Conservation (phyloP, 2,888 invertebrate genomes). For the Drosophila acutilabella region DNA sequence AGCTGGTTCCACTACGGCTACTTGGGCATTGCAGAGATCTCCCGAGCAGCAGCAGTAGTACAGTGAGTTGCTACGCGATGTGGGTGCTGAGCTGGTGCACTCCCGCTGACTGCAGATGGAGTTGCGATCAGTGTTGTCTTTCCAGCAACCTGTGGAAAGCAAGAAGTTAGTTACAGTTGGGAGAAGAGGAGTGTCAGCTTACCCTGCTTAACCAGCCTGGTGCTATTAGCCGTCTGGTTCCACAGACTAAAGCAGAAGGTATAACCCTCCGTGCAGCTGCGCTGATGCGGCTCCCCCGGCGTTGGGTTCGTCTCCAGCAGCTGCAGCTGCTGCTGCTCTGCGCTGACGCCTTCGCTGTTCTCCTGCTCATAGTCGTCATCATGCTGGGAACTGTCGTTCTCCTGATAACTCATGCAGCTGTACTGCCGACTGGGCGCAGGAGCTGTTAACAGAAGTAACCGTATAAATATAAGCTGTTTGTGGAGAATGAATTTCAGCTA, state of each 20-base stretch:
- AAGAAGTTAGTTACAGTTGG: neutral
- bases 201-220: conserved; percentile 80
- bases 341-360: conserved; percentile 47
- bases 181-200: neutral
- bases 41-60: conserved; percentile 93
- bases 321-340: conserved; percentile 53
- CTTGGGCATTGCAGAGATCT: conserved; percentile 90
- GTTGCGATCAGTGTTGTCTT: conserved; percentile 86
- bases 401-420: conserved; percentile 81
- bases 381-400: conserved; percentile 76
- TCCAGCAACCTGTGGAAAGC: conserved; percentile 86
- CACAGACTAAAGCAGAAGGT: conserved; percentile 82
- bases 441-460: conserved; percentile 47
- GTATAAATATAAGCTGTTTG: too few relatives aligned
- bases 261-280: conserved; percentile 75
- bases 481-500: neutral
- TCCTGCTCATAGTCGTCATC: conserved; percentile 79
- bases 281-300: conserved; percentile 50
- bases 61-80: conserved; percentile 85
- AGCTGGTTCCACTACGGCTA: conserved; percentile 81
- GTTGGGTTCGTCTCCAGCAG: conserved; percentile 36
- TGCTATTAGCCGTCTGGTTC: conserved; percentile 76
- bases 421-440: conserved; percentile 71
- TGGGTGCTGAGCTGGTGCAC: conserved; percentile 87
- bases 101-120: conserved; percentile 86